Evolutionary conservation across 2,113 vertebrate species (phyloP).

Genomic region (Channa argus): DNA sequence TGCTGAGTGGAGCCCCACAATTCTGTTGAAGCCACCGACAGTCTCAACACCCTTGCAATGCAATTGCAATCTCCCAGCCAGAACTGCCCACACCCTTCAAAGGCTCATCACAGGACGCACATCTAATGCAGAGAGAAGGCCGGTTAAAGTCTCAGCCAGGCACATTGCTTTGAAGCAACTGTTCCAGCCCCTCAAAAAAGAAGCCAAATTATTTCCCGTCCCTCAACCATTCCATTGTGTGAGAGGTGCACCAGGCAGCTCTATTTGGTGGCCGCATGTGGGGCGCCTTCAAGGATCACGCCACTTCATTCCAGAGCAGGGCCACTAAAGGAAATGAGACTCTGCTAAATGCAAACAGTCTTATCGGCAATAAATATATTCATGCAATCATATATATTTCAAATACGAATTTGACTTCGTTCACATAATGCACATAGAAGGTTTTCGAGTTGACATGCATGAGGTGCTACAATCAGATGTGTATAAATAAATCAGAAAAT

Average conservation of each 20-base stretch:
- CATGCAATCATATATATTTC: constrained; percentile 77
- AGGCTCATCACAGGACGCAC: constrained; percentile 76
- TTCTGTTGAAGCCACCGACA: constrained; percentile 28
- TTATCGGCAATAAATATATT: constrained; percentile 67
- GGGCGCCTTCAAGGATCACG: constrained; percentile 70
- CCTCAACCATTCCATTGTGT: constrained; percentile 63
- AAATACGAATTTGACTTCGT: constrained; percentile 61
- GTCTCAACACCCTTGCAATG: constrained; percentile 51
- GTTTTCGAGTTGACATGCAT: constrained; percentile 60
- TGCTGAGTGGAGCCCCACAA: constrained; percentile 10
- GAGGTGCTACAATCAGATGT: constrained; percentile 68
- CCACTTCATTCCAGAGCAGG: constrained; percentile 68
- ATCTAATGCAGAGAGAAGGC: constrained; percentile 75
- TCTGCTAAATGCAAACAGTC: constrained; percentile 40
- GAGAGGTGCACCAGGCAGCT: constrained; percentile 53
- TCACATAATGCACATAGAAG: constrained; percentile 66
- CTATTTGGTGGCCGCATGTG: constrained; percentile 58
- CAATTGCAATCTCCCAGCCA: constrained; percentile 58
- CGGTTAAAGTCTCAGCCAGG: constrained; percentile 69
- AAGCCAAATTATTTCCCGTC: constrained; percentile 78
- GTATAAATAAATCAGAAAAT: constrained; percentile 79
- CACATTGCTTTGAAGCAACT: constrained; percentile 74
- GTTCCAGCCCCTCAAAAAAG: constrained; percentile 55
- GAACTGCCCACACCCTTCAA: constrained; percentile 73
- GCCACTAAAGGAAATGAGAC: constrained; percentile 68